Evolutionary conservation across 2,113 vertebrate genomes (phyloP), one percentile per base, ranked within the genome.

Genomic region (Chiloscyllium plagiosum): DNA sequence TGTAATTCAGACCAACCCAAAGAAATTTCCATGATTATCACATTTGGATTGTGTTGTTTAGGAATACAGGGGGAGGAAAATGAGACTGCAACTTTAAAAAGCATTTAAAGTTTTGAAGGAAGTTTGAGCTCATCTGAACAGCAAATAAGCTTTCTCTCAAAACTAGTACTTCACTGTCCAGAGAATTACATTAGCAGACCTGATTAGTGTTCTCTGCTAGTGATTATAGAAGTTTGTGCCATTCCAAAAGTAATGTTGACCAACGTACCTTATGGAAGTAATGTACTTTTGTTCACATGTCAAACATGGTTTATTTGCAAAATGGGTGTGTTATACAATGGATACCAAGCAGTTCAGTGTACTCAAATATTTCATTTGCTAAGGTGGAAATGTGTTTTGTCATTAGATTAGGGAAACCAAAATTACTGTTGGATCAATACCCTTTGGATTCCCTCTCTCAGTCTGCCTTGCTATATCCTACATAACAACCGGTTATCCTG

Each of bases 391-490:
- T 93, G 20, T 72, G 52, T 10, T 95, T 95, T 22, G 68, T 72
- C 19, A 76, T 50, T 15, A 95, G 94, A 52, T 52, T 72, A 52
- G 69, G 33, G 52, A 42, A 72, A 72, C 69, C 42, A 29, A 29
- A 47, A 26, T 94, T 72, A 47, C 94, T 72, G 24, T 95, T 95
- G 93, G 65, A 72, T 70, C 68, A 95, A 33, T 95, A 95, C 93
- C 93, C 93, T 52, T 72, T 52, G 47, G 69, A 72, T 72, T 95
- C 42, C 94, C 29, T 24, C 69, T 95, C 69, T 95, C 94, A 76
- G 94, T 95, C 94, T 95, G 94, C 94, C 69, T 95, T 95, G 94
- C 66, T 95, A 72, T 95, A 42, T 72, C 94, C 47, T 76, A 26
- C 68, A 29, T 95, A 95, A 95, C 94, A 17, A 42, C 52, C 66